Evolutionary conservation across 2,797 vertebrate species (phyloP).

Genomic region (Sebastes hubbsi): DNA sequence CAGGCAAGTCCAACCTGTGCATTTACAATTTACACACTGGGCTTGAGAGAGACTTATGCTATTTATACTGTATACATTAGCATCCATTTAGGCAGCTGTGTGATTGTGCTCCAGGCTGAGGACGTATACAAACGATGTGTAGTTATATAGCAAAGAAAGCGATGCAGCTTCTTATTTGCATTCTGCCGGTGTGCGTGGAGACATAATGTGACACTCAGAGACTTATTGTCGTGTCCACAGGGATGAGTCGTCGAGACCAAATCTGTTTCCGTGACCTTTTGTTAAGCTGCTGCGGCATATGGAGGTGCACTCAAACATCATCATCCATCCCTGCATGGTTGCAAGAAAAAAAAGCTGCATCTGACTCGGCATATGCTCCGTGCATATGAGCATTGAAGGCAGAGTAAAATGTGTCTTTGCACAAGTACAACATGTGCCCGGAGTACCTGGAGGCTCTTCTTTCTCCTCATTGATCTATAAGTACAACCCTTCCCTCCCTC

Average conservation of each 20-base stretch:
- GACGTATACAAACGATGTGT: conserved; percentile 36
- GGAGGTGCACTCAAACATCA: conserved; percentile 66
- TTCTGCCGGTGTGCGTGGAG: conserved; percentile 33
- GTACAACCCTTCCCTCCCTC: conserved; percentile 70
- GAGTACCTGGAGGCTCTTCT: conserved; percentile 63
- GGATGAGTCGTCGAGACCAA: conserved; percentile 68
- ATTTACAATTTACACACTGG: conserved; percentile 62
- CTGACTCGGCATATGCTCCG: not conserved
- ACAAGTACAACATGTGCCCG: conserved; percentile 57
- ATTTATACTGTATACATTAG: conserved; percentile 68
- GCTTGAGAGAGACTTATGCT: conserved; percentile 43
- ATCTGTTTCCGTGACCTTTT: conserved; percentile 76
- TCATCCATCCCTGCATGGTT: conserved; percentile 39
- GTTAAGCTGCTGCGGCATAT: conserved; percentile 64
- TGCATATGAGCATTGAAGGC: conserved; percentile 24
- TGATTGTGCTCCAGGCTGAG: conserved; percentile 54
- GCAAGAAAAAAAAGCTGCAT: conserved; percentile 15
- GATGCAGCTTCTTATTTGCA: conserved; percentile 40
- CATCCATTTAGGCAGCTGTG: conserved; percentile 66
- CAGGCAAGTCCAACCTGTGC: conserved; percentile 61
- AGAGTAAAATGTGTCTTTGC: conserved; percentile 44
- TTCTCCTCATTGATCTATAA: conserved; percentile 78
- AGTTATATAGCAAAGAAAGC: conserved; percentile 51
- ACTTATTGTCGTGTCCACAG: conserved; percentile 58
- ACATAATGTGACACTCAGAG: conserved; percentile 48